Evolutionary conservation across 2,888 invertebrate genomes (phyloP).

Genomic region (Drosophila mettleri): DNA sequence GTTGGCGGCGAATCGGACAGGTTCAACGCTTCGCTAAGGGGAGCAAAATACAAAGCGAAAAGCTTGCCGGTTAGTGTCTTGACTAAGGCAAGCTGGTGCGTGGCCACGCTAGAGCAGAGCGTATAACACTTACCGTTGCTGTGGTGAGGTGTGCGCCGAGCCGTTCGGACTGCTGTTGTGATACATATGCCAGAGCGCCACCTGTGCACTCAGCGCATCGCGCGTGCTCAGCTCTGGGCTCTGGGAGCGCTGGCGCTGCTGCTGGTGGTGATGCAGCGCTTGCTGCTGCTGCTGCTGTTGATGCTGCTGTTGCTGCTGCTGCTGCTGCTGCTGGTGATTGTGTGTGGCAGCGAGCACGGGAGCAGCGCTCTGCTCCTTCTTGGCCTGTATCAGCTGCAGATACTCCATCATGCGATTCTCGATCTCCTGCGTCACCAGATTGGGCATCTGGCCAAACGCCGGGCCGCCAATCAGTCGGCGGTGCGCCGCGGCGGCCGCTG

Average conservation of each 20-base stretch:
- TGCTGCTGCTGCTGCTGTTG: constrained; percentile 61
- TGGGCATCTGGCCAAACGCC: constrained; percentile 87
- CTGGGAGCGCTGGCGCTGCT: constrained; percentile 81
- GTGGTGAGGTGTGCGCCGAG: constrained; percentile 85
- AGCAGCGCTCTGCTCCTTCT: constrained; percentile 82
- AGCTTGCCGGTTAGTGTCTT: constrained; percentile 34
- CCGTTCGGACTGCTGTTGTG: constrained; percentile 88
- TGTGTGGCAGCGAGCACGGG: constrained; percentile 51
- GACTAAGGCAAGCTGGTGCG: constrained; percentile 15
- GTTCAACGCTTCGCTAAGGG: constrained; percentile 91
- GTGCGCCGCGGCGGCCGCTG: constrained; percentile 85
- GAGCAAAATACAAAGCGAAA: not conserved
- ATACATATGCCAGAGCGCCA: constrained; percentile 93
- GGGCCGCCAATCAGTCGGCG: constrained; percentile 84
- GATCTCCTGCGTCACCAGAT: constrained; percentile 89
- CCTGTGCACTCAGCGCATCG: constrained; percentile 88
- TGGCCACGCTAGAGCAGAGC: constrained; percentile 11
- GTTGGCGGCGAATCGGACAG: constrained; percentile 88
- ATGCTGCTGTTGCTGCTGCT: constrained; percentile 48
- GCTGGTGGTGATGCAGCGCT: constrained; percentile 54
- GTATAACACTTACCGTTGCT: constrained; percentile 84
- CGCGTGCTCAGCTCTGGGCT: constrained; percentile 85
- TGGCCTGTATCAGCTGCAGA: constrained; percentile 88
- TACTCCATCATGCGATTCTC: constrained; percentile 93
- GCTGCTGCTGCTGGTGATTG: constrained; percentile 63